These are phyloP conservation scores for Apogon hyalosoma DNA, from an alignment of 2,797 vertebrate genomes.

Conservation along the genomic window DNA sequence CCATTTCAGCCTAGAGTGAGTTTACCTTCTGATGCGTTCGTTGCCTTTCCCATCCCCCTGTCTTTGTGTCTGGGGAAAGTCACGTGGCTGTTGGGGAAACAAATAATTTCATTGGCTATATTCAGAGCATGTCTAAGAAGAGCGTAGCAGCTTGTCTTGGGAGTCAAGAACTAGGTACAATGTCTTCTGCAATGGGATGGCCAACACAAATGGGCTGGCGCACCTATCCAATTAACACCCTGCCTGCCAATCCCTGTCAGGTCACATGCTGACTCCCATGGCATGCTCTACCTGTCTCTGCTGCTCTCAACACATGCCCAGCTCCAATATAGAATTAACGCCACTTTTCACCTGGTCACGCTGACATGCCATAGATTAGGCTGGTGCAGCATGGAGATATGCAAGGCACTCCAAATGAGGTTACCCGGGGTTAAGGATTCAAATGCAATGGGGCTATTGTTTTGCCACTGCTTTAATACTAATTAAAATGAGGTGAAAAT, in stretches of 20 bases:
- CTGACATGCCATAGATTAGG: constrained; percentile 93
- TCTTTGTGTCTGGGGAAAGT: constrained; percentile 63
- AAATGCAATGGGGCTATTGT: constrained; percentile 88
- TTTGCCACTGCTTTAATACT: constrained; percentile 96
- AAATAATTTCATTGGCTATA: constrained; percentile 72
- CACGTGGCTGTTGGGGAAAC: constrained; percentile 58
- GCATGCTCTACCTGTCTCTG: constrained; percentile 90
- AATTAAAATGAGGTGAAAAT: constrained; percentile 99
- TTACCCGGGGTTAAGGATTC: constrained; percentile 93
- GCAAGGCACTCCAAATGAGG: constrained; percentile 96
- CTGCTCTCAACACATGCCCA: constrained; percentile 88
- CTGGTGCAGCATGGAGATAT: constrained; percentile 93
- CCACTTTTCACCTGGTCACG: constrained; percentile 88
- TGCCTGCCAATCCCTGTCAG: constrained; percentile 91
- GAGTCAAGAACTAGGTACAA: constrained; percentile 86
- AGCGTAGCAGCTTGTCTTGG: constrained; percentile 79
- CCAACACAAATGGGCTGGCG: constrained; percentile 90
- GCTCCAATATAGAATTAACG: constrained; percentile 95
- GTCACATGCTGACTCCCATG: constrained; percentile 89
- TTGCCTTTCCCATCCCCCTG: constrained; percentile 58
- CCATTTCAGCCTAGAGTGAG: constrained; percentile 28
- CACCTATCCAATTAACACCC: constrained; percentile 98
- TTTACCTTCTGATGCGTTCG: constrained; percentile 47
- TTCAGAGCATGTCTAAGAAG: constrained; percentile 73
- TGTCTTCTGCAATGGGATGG: constrained; percentile 88